A percentile compares a stretch with the other conserved stretches of the same genome.
Conservation (phyloP, 2,888 invertebrate species). For the Drosophila rubida region DNA sequence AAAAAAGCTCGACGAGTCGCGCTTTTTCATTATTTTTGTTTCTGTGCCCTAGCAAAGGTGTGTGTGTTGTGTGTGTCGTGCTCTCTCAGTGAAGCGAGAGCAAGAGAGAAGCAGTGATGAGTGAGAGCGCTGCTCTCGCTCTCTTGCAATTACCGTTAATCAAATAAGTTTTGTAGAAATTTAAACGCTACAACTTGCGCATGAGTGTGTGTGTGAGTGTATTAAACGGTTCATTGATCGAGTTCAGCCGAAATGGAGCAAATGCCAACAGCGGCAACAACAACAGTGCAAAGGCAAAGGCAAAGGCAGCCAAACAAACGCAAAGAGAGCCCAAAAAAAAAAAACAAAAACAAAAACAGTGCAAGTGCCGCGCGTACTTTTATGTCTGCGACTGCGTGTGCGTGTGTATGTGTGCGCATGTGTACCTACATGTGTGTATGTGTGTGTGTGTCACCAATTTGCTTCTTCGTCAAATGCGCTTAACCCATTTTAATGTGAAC, state of each 20-base stretch:
- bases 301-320: slow-evolving; percentile 55
- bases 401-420: slow-evolving; percentile 6
- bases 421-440: slow-evolving; percentile 1
- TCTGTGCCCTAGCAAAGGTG: slow-evolving; percentile 57
- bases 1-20: slow-evolving; percentile 32
- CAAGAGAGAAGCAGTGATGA: not conserved
- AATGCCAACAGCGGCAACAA: slow-evolving; percentile 49
- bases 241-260: slow-evolving; percentile 75
- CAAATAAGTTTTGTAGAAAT: slow-evolving; percentile 80
- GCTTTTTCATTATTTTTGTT: slow-evolving; percentile 53
- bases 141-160: slow-evolving; percentile 75
- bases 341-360: slow-evolving; percentile 43
- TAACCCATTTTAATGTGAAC: slow-evolving; percentile 56
- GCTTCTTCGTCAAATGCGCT: slow-evolving; percentile 52
- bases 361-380: slow-evolving; percentile 58
- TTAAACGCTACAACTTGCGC: slow-evolving; percentile 68
- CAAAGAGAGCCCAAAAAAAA: slow-evolving; percentile 38
- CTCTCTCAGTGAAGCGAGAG: not conserved
- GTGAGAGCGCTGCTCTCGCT: slow-evolving; percentile 18
- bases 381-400: slow-evolving; percentile 16
- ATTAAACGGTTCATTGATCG: slow-evolving; percentile 78
- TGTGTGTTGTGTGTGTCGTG: slow-evolving; percentile 29
- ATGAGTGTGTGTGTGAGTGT: slow-evolving; percentile 19
- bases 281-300: slow-evolving; percentile 14
- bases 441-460: slow-evolving; percentile 39